Evolutionary conservation across 1,140 invertebrate genomes (phyloP).

Genomic region (Drosophila malerkotliana): DNA sequence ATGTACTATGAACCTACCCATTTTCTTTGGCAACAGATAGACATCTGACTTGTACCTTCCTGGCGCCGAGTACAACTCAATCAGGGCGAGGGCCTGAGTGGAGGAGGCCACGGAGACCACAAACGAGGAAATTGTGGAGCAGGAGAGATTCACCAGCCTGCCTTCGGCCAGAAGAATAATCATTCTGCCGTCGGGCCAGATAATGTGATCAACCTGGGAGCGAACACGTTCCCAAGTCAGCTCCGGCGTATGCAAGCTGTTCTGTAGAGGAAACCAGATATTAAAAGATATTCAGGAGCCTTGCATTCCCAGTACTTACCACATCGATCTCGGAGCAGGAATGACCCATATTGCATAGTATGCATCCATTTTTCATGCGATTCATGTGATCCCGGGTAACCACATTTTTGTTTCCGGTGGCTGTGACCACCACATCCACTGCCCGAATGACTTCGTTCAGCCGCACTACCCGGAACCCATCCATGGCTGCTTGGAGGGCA

Average conservation of each 20-base stretch:
- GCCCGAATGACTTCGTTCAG: slow-evolving; percentile 95
- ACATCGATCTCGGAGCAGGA: slow-evolving; percentile 99
- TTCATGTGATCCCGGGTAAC: slow-evolving; percentile 97
- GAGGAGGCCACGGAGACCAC: slow-evolving; percentile 98
- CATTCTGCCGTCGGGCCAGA: slow-evolving; percentile 96
- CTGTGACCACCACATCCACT: slow-evolving; percentile 97
- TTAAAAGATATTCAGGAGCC: background rate
- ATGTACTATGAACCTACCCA: slow-evolving; percentile 88
- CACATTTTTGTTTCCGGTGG: slow-evolving; percentile 98
- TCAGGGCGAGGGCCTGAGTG: slow-evolving; percentile 96
- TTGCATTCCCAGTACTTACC: slow-evolving; percentile 85
- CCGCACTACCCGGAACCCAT: slow-evolving; percentile 97
- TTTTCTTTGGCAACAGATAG: slow-evolving; percentile 98
- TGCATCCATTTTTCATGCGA: slow-evolving; percentile 97
- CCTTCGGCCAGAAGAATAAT: slow-evolving; percentile 97
- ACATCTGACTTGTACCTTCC: slow-evolving; percentile 98
- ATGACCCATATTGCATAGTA: slow-evolving; percentile 99
- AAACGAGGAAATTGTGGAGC: slow-evolving; percentile 98
- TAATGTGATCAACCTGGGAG: slow-evolving; percentile 98
- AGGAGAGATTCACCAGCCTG: slow-evolving; percentile 96
- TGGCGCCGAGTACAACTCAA: slow-evolving; percentile 96
- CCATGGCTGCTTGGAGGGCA: slow-evolving; percentile 99
- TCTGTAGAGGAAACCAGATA: slow-evolving; percentile 85
- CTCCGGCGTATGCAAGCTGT: slow-evolving; percentile 96
- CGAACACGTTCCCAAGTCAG: slow-evolving; percentile 98